Evolutionary conservation across 2,888 invertebrate genomes (phyloP).

Genomic region (Drosophila bunnanda): DNA sequence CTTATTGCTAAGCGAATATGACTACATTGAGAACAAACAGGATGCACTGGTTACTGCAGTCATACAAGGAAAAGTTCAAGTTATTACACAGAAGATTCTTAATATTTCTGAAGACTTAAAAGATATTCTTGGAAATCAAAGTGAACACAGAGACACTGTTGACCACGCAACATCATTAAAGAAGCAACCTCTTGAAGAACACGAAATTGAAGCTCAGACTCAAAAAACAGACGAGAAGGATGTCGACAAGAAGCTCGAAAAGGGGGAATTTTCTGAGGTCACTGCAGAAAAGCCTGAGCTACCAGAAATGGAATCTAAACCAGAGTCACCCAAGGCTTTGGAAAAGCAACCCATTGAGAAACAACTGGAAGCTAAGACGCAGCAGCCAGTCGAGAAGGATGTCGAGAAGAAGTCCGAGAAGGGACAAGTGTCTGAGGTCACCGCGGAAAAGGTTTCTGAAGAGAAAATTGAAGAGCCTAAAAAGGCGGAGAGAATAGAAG

Average conservation of each 20-base stretch:
- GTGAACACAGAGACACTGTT: conserved; percentile 35
- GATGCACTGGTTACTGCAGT: conserved; percentile 35
- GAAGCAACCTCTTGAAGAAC: conserved; percentile 10
- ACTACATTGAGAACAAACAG: conserved; percentile 63
- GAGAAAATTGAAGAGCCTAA: conserved; percentile 34
- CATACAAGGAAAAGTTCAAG: conserved; percentile 50
- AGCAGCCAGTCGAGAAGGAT: conserved; percentile 2
- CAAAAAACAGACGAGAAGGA: conserved; percentile 16
- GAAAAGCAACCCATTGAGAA: not conserved
- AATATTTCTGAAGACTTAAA: conserved; percentile 53
- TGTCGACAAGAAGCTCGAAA: not conserved
- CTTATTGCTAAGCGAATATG: conserved; percentile 58
- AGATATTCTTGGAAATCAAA: conserved; percentile 11
- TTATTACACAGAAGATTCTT: conserved; percentile 50
- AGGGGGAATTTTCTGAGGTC: conserved; percentile 28
- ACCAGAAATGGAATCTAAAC: conserved; percentile 25
- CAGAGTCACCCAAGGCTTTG: conserved; percentile 32
- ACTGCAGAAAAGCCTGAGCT: conserved; percentile 11
- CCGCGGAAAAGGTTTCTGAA: conserved; percentile 9
- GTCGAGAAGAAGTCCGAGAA: not conserved
- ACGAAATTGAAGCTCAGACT: conserved; percentile 8
- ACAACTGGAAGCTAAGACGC: not conserved
- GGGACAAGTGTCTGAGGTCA: conserved; percentile 2
- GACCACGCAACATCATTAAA: conserved; percentile 8
- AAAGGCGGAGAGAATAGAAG: conserved; percentile 21